Conservation (phyloP, 1,140 invertebrate species). For the Anoplolepis gracilipes region DNA sequence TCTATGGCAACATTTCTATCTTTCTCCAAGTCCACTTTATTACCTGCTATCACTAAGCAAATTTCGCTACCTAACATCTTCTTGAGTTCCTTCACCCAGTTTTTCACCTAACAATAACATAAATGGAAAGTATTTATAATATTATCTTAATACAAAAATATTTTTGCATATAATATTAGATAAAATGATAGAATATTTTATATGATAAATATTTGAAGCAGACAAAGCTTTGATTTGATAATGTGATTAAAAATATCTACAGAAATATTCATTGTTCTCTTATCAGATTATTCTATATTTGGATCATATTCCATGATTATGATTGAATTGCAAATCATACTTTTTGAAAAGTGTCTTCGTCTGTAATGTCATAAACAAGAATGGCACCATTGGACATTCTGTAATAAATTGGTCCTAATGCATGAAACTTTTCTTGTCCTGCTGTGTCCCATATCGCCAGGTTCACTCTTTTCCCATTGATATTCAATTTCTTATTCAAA, state of each 20-base stretch:
- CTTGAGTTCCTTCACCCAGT: constrained; percentile 98
- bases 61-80: constrained; percentile 98
- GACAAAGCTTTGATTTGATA: no score
- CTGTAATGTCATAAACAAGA: constrained; percentile 99
- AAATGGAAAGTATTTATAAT: not conserved
- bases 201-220: no score
- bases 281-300: no score
- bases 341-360: constrained; percentile 98
- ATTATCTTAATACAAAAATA: not conserved
- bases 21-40: constrained; percentile 98
- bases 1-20: constrained; percentile 93
- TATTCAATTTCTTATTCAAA: constrained; percentile 97
- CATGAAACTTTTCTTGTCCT: constrained; percentile 98
- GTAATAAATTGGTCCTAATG: constrained; percentile 98
- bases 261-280: no score
- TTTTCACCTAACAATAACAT: constrained; percentile 91
- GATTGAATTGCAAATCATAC: constrained; percentile 85
- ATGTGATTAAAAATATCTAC: no score
- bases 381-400: constrained; percentile 98
- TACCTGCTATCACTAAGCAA: constrained; percentile 97
- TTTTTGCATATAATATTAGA: not conserved
- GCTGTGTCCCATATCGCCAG: constrained; percentile 99
- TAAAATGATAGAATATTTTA: no score
- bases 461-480: constrained; percentile 95
- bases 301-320: no score